Evolutionary conservation across 2,797 vertebrate genomes (phyloP).

Genomic region (Merluccius polli): DNA sequence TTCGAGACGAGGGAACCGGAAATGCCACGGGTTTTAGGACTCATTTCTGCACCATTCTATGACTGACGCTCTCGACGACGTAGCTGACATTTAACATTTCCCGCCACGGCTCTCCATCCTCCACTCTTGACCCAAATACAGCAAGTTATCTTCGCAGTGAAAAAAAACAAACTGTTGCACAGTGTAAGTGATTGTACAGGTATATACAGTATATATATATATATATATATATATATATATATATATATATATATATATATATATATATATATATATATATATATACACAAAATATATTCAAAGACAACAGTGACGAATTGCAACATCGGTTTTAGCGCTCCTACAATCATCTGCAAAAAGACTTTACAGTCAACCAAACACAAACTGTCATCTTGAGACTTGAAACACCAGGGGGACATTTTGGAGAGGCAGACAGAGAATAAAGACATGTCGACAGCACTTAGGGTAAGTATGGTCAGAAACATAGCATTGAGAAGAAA

Average conservation of each 20-base stretch:
- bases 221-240: too few relatives aligned
- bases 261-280: too few relatives aligned
- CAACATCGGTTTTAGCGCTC: neutral
- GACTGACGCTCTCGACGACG: too few relatives aligned
- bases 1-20: too few relatives aligned
- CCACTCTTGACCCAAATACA: neutral
- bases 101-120: neutral
- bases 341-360: conserved; percentile 32
- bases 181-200: too few relatives aligned
- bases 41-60: too few relatives aligned
- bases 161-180: neutral
- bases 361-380: conserved; percentile 27
- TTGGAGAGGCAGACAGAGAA: neutral
- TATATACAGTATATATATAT: too few relatives aligned
- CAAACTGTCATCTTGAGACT: conserved; percentile 25
- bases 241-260: too few relatives aligned
- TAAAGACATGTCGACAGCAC: conserved; percentile 5
- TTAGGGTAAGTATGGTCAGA: conserved; percentile 39
- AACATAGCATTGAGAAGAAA: conserved; percentile 62
- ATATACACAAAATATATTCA: too few relatives aligned
- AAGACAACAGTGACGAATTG: conserved; percentile 20
- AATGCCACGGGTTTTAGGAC: too few relatives aligned
- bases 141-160: neutral
- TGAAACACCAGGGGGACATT: conserved; percentile 18
- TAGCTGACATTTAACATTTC: neutral